Percentiles rank a stretch among this genome's conserved stretches.
phyloP scores from a whole-genome alignment of 2,888 invertebrate genomes.

The Pachycephus smyrnensis region DNA sequence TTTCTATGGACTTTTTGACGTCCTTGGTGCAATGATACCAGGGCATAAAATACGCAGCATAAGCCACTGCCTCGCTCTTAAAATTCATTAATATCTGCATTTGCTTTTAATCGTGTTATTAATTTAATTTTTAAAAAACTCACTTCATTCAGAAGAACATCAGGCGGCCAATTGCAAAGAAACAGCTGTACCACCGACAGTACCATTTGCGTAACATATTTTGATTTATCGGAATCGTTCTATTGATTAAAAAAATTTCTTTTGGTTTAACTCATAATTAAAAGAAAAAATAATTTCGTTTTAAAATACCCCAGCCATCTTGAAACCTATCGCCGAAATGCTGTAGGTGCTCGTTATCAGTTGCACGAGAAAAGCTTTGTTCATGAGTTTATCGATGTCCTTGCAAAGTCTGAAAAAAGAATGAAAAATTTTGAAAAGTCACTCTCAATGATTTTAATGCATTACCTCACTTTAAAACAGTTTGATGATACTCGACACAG shows the following conservation, averaged over 20 bases:
- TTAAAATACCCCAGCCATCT: constrained; percentile 33
- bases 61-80: constrained; percentile 37
- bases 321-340: constrained; percentile 42
- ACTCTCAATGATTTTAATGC: neutral
- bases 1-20: constrained; percentile 22
- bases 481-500: constrained; percentile 31
- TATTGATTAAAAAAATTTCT: constrained; percentile 3
- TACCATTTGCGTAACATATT: constrained; percentile 34
- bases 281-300: constrained; percentile 10
- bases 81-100: neutral
- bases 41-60: constrained; percentile 31
- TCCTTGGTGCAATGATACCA: constrained; percentile 35
- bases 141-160: constrained; percentile 36
- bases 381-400: constrained; percentile 34
- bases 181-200: constrained; percentile 43
- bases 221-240: constrained; percentile 39
- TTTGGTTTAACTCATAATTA: too few relatives aligned
- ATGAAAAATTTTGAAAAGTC: neutral
- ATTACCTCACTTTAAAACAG: constrained; percentile 33
- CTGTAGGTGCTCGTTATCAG: constrained; percentile 41
- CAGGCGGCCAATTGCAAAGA: constrained; percentile 45
- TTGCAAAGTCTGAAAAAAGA: constrained; percentile 28
- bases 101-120: neutral
- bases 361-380: constrained; percentile 34
- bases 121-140: constrained; percentile 8